phyloP scores from a whole-genome alignment of 1,140 invertebrate species.

The Maconellicoccus hirsutus region DNA sequence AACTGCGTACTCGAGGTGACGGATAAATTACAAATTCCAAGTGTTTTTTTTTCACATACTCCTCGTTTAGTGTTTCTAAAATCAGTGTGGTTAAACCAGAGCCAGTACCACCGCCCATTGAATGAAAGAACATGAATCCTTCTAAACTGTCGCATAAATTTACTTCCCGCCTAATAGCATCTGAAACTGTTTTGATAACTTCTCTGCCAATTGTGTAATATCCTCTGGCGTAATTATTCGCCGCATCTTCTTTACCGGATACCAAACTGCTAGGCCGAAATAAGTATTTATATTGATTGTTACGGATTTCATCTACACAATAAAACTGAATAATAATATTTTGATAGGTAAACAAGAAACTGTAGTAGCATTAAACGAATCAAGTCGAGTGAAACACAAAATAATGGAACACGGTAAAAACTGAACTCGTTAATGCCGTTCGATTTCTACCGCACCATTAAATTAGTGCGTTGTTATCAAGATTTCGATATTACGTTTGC shows the following conservation, averaged over 20 bases:
- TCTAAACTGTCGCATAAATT: constrained; percentile 39
- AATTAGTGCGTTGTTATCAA: neutral
- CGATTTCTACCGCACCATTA: too few relatives aligned
- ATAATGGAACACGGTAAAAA: too few relatives aligned
- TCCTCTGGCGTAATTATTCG: constrained; percentile 76
- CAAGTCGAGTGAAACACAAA: neutral
- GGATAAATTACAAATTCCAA: constrained; percentile 67
- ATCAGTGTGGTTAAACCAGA: constrained; percentile 68
- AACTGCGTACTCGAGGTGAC: constrained; percentile 49
- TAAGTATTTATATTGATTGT: constrained; percentile 55
- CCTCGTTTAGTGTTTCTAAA: constrained; percentile 61
- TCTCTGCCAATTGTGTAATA: constrained; percentile 45
- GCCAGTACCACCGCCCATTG: constrained; percentile 69
- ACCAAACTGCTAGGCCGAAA: constrained; percentile 67
- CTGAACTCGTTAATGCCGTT: too few relatives aligned
- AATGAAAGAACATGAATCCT: constrained; percentile 61
- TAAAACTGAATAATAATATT: neutral
- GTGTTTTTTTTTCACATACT: constrained; percentile 64
- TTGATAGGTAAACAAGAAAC: neutral
- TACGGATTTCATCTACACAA: constrained; percentile 53
- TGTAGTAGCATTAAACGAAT: neutral
- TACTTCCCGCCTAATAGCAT: constrained; percentile 34
- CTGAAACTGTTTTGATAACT: constrained; percentile 37
- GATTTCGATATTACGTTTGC: neutral
- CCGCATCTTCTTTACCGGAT: constrained; percentile 76